Percentiles rank a stretch among this genome's conserved stretches.
These are phyloP conservation scores for Macaria notata DNA, from an alignment of 2,888 invertebrate genomes.

Conservation along the genomic window DNA sequence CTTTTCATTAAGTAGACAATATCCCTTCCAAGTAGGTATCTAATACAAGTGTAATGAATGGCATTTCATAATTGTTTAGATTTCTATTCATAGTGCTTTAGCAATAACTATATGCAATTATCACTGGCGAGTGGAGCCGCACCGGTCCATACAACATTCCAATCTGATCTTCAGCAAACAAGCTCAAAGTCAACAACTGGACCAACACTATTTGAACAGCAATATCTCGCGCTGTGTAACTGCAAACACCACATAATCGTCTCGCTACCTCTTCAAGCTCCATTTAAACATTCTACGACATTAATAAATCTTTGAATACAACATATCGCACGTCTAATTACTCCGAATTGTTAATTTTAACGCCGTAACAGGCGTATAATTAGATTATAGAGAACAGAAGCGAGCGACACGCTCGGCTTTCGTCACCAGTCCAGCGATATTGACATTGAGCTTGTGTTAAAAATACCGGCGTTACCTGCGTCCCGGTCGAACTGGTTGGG, in stretches of 20 bases:
- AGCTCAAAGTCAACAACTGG: slow-evolving; percentile 71
- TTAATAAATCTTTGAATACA: slow-evolving; percentile 8
- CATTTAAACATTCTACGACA: slow-evolving; percentile 19
- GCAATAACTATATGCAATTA: slow-evolving; percentile 24
- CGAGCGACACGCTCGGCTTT: slow-evolving; percentile 37
- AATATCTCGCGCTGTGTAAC: slow-evolving; percentile 54
- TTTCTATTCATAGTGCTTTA: slow-evolving; percentile 24
- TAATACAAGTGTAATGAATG: too few species aligned
- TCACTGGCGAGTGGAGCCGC: slow-evolving; percentile 18
- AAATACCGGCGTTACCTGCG: slow-evolving; percentile 84
- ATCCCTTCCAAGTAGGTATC: too few species aligned
- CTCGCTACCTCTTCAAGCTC: slow-evolving; percentile 12
- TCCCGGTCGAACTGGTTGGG: slow-evolving; percentile 85
- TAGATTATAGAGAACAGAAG: slow-evolving; percentile 51
- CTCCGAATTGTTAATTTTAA: slow-evolving; percentile 20
- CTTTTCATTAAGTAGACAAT: too few species aligned
- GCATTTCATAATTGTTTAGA: background rate
- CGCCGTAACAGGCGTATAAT: slow-evolving; percentile 49
- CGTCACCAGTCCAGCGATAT: slow-evolving; percentile 66
- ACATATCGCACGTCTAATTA: slow-evolving; percentile 13
- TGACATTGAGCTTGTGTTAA: slow-evolving; percentile 81
- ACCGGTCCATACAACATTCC: slow-evolving; percentile 50
- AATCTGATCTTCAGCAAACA: slow-evolving; percentile 65
- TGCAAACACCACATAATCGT: slow-evolving; percentile 49
- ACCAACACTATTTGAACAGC: slow-evolving; percentile 60